Evolutionary conservation across 1,140 invertebrate species (phyloP).

Genomic region (Anadara kagoshimensis): DNA sequence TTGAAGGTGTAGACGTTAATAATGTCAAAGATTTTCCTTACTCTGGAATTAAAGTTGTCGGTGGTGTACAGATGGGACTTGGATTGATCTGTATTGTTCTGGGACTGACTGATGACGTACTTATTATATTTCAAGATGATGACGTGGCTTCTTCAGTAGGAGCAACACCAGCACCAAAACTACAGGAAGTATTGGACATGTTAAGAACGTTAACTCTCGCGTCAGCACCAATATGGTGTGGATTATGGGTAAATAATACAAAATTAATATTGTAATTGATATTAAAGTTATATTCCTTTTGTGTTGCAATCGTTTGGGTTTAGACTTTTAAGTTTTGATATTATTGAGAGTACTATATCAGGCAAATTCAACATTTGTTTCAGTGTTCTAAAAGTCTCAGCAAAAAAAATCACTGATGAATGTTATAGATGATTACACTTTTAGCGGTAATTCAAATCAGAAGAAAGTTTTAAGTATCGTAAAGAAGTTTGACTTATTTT

Average conservation of each 20-base stretch:
- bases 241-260: constrained; percentile 46
- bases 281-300: background rate
- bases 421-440: too few species aligned
- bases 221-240: constrained; percentile 49
- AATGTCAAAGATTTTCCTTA: constrained; percentile 42
- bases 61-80: constrained; percentile 44
- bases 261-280: background rate
- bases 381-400: background rate
- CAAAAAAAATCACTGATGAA: background rate
- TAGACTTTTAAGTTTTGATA: background rate
- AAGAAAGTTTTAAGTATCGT: too few species aligned
- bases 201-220: constrained; percentile 37
- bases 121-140: constrained; percentile 37
- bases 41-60: constrained; percentile 47
- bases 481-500: too few species aligned
- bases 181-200: constrained; percentile 26
- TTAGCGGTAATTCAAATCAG: too few species aligned
- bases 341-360: background rate
- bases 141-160: background rate
- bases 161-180: constrained; percentile 3
- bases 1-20: constrained; percentile 49
- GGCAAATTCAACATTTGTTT: background rate
- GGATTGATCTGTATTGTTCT: constrained; percentile 38
- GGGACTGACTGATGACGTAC: constrained; percentile 38
- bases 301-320: background rate